Evolutionary conservation across 2,113 vertebrate species (phyloP), one percentile per base, ranked within the genome.

Genomic region (Gymnocephalus cernua): DNA sequence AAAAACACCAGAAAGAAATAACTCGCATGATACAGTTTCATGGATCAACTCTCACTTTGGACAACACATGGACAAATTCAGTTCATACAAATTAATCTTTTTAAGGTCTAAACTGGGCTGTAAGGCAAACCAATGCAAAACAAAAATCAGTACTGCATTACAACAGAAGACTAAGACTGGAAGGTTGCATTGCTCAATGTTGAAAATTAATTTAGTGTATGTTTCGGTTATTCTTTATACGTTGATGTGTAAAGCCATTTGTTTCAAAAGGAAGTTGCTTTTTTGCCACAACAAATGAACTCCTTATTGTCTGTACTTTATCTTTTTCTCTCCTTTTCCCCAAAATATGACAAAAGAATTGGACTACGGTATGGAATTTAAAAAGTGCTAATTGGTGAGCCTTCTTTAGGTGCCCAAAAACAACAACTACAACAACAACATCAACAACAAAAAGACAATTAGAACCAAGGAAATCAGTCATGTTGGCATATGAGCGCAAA

Each of bases 341-440:
- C 25, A n/a, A 80, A 74, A 75, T 25, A 65, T 58, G 15, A 80
- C 10, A 56, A 77, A 16, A 57, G 15, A 5, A 12, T 41, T 78
- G 15, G 14, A 82, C 41, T 7, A 57, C 10, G 50, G 50, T 62
- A 70, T 67, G 64, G 44, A 81, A 74, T 67, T 79, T 67, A 38
- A 90, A 91, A 93, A 92, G 91, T 91, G 90, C 84, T 90, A 81
- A 85, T 76, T 77, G 29, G 75, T 77, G 74, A 91, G 84, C 78
- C 71, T 82, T 87, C 63, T 66, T 73, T 73, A 64, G 57, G 27
- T 59, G 74, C 79, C 74, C 35, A 45, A 45, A 79, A 70, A 80
- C 10, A 65, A 80, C 84, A 61, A 74, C 21, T 27, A 62, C 21
- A 64, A 79, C 51, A 76, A 74, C 69, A 83, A 68, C 50, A 32